phyloP scores from a whole-genome alignment of 2,113 vertebrate genomes.

The Apeltes quadracus region DNA sequence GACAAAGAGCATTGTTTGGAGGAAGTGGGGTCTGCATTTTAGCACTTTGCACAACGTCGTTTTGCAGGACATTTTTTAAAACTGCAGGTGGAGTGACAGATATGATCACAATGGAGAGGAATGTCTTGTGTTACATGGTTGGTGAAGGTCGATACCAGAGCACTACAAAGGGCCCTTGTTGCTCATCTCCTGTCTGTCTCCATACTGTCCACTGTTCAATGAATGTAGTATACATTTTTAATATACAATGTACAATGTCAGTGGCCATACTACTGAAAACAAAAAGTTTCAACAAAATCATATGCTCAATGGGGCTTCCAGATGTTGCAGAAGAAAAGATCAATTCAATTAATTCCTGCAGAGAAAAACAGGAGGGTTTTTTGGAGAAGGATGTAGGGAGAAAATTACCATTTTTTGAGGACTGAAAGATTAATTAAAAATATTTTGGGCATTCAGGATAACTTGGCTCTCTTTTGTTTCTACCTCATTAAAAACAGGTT shows the following conservation, averaged over 20 bases:
- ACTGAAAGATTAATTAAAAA: slow-evolving; percentile 24
- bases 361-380: slow-evolving; percentile 7
- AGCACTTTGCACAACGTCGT: slow-evolving; percentile 7
- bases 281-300: background rate
- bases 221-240: background rate
- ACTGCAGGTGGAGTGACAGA: background rate
- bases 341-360: slow-evolving; percentile 24
- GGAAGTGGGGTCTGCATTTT: slow-evolving; percentile 23
- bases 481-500: slow-evolving; percentile 21
- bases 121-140: background rate
- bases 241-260: background rate
- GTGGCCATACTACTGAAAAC: background rate
- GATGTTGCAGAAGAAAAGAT: slow-evolving; percentile 16
- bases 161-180: background rate
- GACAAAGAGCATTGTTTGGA: slow-evolving; percentile 38
- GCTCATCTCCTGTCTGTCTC: background rate
- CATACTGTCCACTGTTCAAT: background rate
- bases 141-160: slow-evolving; percentile 4
- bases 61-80: slow-evolving; percentile 16
- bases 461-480: slow-evolving; percentile 10
- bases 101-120: slow-evolving; percentile 2
- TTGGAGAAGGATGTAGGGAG: slow-evolving; percentile 4
- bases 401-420: slow-evolving; percentile 1
- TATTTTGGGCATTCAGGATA: slow-evolving; percentile 8
- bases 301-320: background rate